phyloP scores from a whole-genome alignment of 2,113 vertebrate genomes.

The Herpailurus yagouaroundi region DNA sequence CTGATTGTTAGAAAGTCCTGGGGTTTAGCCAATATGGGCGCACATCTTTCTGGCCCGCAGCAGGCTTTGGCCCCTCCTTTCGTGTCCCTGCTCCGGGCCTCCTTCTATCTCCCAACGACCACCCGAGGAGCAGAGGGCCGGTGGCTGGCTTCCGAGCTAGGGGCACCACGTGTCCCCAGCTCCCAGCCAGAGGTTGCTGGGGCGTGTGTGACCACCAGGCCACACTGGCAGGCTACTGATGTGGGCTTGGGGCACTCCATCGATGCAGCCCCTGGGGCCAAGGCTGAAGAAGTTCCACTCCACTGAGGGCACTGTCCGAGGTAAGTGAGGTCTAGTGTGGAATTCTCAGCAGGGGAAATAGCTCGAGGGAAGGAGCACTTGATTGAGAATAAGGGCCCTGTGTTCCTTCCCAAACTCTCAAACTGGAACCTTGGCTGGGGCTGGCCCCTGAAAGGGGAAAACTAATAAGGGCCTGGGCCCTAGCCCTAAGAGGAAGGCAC shows the following conservation, averaged over 20 bases:
- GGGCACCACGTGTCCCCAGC: neutral
- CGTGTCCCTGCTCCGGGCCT: neutral
- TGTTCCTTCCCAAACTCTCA: conserved; percentile 69
- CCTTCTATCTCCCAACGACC: conserved; percentile 57
- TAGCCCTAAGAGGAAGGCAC: conserved; percentile 42
- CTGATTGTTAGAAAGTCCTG: conserved; percentile 10
- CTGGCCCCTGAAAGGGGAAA: conserved; percentile 69
- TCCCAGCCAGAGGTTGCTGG: neutral
- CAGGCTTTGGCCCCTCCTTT: conserved; percentile 18
- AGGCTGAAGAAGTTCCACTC: conserved; percentile 62
- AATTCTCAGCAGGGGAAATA: conserved; percentile 64
- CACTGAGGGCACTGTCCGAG: conserved; percentile 42
- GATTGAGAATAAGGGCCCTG: conserved; percentile 66
- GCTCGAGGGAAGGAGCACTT: conserved; percentile 68
- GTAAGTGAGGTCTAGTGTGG: conserved; percentile 74
- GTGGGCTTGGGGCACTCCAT: conserved; percentile 59
- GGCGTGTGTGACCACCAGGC: neutral
- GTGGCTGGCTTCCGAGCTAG: neutral
- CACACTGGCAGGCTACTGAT: conserved; percentile 54
- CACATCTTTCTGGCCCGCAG: neutral
- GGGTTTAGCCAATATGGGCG: neutral
- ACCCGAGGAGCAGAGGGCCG: neutral
- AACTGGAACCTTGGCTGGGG: conserved; percentile 45
- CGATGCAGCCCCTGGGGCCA: conserved; percentile 35
- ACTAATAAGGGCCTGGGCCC: conserved; percentile 36